These are phyloP conservation scores for Drosophila paucipuncta DNA, from an alignment of 2,888 invertebrate species.

Conservation along the genomic window DNA sequence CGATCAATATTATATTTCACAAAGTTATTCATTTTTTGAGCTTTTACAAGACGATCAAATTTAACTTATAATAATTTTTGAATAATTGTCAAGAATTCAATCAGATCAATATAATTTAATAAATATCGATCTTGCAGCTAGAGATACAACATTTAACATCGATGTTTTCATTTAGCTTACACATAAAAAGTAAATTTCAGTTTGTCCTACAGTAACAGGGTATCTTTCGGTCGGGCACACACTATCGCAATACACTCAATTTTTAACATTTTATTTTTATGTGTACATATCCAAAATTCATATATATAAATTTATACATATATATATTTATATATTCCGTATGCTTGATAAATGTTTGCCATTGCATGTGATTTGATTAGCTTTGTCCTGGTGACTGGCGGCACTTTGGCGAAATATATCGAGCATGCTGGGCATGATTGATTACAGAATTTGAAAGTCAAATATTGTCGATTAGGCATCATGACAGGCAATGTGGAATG, in stretches of 20 bases:
- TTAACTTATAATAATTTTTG: background rate
- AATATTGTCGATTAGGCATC: constrained; percentile 70
- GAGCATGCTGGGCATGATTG: constrained; percentile 61
- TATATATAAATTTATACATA: constrained; percentile 5
- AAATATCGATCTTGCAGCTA: background rate
- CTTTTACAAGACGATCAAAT: background rate
- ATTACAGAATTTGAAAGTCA: constrained; percentile 71
- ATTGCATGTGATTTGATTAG: constrained; percentile 73
- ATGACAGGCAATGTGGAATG: constrained; percentile 24
- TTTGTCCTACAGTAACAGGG: background rate
- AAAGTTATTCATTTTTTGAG: background rate
- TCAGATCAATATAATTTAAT: background rate
- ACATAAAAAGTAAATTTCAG: background rate
- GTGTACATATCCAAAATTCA: constrained; percentile 16
- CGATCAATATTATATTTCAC: background rate
- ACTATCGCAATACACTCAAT: background rate
- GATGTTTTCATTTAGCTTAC: background rate
- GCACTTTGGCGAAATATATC: constrained; percentile 48
- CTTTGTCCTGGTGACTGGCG: constrained; percentile 48
- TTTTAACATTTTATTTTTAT: constrained; percentile 9
- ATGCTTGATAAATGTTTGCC: constrained; percentile 70
- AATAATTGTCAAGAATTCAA: too few species aligned
- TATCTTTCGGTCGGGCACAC: background rate
- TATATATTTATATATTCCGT: constrained; percentile 20
- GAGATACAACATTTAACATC: background rate